Evolutionary conservation across 1,140 invertebrate species (phyloP).

Genomic region (Drosophila ambigua): DNA sequence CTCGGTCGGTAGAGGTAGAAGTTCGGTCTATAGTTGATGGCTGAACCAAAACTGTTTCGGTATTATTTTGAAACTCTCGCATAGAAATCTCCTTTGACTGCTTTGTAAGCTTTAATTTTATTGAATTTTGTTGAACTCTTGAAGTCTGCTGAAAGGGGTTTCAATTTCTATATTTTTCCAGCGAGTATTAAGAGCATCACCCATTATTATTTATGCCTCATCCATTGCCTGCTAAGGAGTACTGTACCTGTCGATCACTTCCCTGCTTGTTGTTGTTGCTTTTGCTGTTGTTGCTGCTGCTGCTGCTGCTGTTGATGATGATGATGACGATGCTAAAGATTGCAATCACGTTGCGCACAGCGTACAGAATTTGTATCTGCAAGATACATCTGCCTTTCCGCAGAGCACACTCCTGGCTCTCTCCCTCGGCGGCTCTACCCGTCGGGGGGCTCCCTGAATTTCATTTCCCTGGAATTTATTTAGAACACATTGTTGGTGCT

Average conservation of each 20-base stretch:
- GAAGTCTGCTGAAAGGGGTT: too few relatives aligned
- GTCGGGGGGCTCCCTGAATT: constrained; percentile 50
- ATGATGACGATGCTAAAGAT: constrained; percentile 79
- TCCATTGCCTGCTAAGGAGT: not conserved
- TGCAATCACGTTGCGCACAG: constrained; percentile 74
- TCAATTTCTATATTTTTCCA: too few relatives aligned
- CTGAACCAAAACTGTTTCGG: too few relatives aligned
- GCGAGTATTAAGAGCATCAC: too few relatives aligned
- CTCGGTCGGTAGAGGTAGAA: too few relatives aligned
- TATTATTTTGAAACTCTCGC: too few relatives aligned
- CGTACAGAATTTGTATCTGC: constrained; percentile 75
- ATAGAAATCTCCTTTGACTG: too few relatives aligned
- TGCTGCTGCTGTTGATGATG: constrained; percentile 45
- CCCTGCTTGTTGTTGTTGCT: constrained; percentile 24
- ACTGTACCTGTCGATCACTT: not conserved
- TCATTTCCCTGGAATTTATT: constrained; percentile 80
- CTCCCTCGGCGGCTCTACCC: constrained; percentile 7
- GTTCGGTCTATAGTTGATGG: too few relatives aligned
- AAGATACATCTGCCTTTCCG: constrained; percentile 66
- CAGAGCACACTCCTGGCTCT: constrained; percentile 12
- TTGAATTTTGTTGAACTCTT: too few relatives aligned
- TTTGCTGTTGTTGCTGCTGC: constrained; percentile 37
- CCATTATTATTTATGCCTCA: too few relatives aligned
- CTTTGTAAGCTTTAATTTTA: too few relatives aligned
- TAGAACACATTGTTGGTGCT: constrained; percentile 75